These are phyloP conservation scores for Zootermopsis nevadensis DNA, from an alignment of 2,888 invertebrate species.

Conservation along the genomic window DNA sequence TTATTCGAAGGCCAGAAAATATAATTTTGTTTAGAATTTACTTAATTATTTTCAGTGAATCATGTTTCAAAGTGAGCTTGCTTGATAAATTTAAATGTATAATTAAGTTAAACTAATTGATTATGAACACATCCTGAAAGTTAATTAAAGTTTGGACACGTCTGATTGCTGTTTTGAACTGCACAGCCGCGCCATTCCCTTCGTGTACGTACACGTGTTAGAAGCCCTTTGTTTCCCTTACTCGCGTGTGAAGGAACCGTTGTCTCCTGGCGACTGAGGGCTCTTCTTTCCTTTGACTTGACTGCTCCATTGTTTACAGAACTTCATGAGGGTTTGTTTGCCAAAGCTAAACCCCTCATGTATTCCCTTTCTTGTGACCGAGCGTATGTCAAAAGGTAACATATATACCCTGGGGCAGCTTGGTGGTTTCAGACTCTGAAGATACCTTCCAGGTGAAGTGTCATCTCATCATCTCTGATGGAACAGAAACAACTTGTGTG, in stretches of 20 bases:
- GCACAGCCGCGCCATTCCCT: not conserved
- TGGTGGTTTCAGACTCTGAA: not conserved
- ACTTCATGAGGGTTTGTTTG: slow-evolving; percentile 21
- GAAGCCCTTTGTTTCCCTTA: not conserved
- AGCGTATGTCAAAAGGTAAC: slow-evolving; percentile 8
- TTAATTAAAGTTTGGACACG: no score
- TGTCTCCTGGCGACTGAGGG: not conserved
- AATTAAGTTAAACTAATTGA: no score
- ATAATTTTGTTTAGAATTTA: no score
- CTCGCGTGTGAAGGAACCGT: not conserved
- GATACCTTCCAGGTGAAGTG: slow-evolving; percentile 5
- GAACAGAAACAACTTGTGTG: not conserved
- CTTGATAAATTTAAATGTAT: no score
- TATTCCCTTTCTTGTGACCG: not conserved
- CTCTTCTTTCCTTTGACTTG: not conserved
- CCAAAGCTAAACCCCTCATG: not conserved
- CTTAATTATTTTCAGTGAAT: no score
- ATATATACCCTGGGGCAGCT: not conserved
- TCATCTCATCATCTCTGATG: slow-evolving; percentile 1
- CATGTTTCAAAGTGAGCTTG: no score
- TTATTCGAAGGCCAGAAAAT: no score
- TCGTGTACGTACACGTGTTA: not conserved
- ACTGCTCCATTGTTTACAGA: slow-evolving; percentile 8
- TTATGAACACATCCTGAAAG: no score
- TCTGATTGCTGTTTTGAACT: no score